These are phyloP conservation scores for Ctena decussata DNA, from an alignment of 2,888 invertebrate species.

Conservation along the genomic window DNA sequence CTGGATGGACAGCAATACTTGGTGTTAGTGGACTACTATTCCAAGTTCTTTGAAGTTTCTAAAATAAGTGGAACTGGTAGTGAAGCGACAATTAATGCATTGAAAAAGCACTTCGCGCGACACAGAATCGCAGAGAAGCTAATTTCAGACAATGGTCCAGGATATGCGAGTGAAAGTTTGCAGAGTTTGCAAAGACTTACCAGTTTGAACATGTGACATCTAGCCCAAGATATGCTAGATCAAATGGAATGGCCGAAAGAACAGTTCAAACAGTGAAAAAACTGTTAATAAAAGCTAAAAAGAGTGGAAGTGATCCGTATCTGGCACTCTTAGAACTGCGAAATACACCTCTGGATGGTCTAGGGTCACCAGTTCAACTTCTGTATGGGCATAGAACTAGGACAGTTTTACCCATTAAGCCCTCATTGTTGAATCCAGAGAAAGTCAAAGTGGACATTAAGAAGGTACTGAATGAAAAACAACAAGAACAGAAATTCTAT, in stretches of 20 bases:
- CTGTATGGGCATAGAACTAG: slow-evolving; percentile 33
- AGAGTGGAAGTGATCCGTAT: slow-evolving; percentile 33
- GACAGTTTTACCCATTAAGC: slow-evolving; percentile 36
- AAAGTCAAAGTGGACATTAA: too few relatives aligned
- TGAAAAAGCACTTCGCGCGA: slow-evolving; percentile 42
- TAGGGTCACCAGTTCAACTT: slow-evolving; percentile 43
- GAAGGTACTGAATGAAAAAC: too few relatives aligned
- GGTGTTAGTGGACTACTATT: not conserved
- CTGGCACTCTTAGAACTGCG: slow-evolving; percentile 25
- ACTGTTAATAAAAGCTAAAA: slow-evolving; percentile 34
- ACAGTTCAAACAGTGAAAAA: slow-evolving; percentile 43
- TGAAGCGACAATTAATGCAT: slow-evolving; percentile 7
- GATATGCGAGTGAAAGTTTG: slow-evolving; percentile 22
- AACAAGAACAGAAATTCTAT: too few relatives aligned
- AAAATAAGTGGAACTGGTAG: too few relatives aligned
- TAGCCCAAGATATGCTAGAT: slow-evolving; percentile 8
- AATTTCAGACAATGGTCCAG: slow-evolving; percentile 38
- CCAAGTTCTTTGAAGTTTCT: not conserved
- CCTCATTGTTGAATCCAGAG: slow-evolving; percentile 20
- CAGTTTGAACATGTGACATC: slow-evolving; percentile 18
- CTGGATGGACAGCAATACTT: slow-evolving; percentile 1
- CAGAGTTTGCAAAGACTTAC: slow-evolving; percentile 13
- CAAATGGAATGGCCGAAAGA: slow-evolving; percentile 22
- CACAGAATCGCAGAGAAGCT: slow-evolving; percentile 20
- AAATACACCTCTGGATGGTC: slow-evolving; percentile 20